Evolutionary conservation across 2,888 invertebrate genomes (phyloP), one percentile per base, ranked within the genome.

Genomic region (Corbicula japonica): DNA sequence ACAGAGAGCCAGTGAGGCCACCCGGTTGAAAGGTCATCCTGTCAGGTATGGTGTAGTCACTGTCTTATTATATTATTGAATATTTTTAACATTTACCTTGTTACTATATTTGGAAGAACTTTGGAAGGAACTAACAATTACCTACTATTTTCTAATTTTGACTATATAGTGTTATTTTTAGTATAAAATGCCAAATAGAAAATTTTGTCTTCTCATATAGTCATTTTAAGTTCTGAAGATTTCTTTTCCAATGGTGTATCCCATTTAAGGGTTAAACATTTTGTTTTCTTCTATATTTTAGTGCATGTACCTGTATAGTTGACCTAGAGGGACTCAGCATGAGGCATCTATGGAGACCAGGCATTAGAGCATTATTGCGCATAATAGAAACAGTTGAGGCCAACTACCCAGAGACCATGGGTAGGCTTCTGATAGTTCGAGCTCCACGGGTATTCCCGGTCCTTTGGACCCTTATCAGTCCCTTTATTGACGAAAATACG

Each of bases 331-430:
- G 98, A 0, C 95, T 98, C 66, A 98, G 97, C 93, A 98, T 98
- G 98, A 95, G 98, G 2, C 98, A 98, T 94, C 95, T 98, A 78
- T 98, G 98, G 98, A 94, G 98, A 85, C 98, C 98, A 0, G 98
- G 98, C 30, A 96, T 98, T 83, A 95, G 94, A 84, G 94, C 94
- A 46, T 92, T 95, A 54, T 91, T 95, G 35, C 93, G 95, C 78
- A 95, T 96, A 82, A 97, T 97, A 87, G 96, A 97, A 93, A 96
- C 97, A 61, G 97, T 98, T 32, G 97, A 98, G 93, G 96, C 96
- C 54, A 98, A 98, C 94, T 98, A 98, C 94, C 98, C 98, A 0
- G 98, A 98, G 94, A 98, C 98, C 12, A 97, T 98, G 96, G 97
- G 97, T 1, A 95, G 97, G 44, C 97, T 98, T 79, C 95, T 98